Evolutionary conservation across 2,113 vertebrate genomes (phyloP), one percentile per base, ranked within the genome.

Genomic region (Tetrax tetrax): DNA sequence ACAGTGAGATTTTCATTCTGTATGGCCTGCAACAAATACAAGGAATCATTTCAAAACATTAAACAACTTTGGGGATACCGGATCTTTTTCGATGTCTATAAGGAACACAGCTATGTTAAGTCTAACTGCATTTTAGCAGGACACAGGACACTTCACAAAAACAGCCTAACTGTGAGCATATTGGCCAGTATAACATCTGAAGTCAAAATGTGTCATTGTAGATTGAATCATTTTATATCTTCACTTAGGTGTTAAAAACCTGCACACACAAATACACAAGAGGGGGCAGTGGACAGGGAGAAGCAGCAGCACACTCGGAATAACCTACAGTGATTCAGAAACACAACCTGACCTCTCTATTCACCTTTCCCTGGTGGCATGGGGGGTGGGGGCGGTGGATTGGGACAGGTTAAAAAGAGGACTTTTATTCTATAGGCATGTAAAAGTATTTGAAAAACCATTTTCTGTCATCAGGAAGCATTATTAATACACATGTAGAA

Each of bases 151-250:
- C 64, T 93, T 75, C 76, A 91, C 61, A 38, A 93, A 87, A 54
- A 76, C 38, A 76, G 45, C 38, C 88, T 86, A 92, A 87, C 66
- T 82, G 27, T 38, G 25, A 96, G 63, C 68, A 88, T 83, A 93
- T 87, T 86, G 90, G 66, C 65, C 79, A 79, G 45, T 35, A 63
- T 24, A 96, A 89, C 79, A 85, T 81, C 84, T 64, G 61, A 90
- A 83, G 95, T 78, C 81, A 94, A 81, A 95, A 95, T 89, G 60
- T 92, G 60, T 92, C 85, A 50, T n/a, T 82, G 38, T 64, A 95
- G 91, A 94, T 71, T 93, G 75, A 94, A 43, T 92, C 64, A 89
- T 96, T 97, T 96, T 79, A 51, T 77, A 69, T 87, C 69, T 96
- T 25, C 69, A 51, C 38, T 84, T 94, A 70, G 54, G 74, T 94